Evolutionary conservation across 2,113 vertebrate species (phyloP).

Genomic region (Myrmecophaga tridactyla): DNA sequence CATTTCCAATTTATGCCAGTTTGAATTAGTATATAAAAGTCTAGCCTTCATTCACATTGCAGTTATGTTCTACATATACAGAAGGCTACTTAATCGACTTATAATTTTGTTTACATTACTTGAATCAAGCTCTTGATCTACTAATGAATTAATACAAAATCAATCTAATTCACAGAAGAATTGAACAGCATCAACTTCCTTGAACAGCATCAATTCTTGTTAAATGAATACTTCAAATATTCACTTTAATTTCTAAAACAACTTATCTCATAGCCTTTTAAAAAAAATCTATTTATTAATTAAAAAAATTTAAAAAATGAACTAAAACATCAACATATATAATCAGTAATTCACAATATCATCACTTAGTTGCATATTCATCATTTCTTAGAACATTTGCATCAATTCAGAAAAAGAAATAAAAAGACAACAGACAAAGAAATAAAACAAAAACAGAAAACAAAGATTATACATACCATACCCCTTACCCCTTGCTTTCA

Average conservation of each 20-base stretch:
- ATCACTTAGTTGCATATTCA: no score
- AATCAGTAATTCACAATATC: no score
- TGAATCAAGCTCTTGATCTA: slow-evolving; percentile 2
- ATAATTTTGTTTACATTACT: slow-evolving; percentile 16
- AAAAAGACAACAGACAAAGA: no score
- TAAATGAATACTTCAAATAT: background rate
- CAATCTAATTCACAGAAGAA: slow-evolving; percentile 34
- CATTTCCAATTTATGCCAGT: slow-evolving; percentile 5
- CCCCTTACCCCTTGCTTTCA: no score
- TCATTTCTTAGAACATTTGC: no score
- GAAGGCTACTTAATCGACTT: background rate
- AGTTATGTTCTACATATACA: background rate
- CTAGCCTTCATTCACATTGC: background rate
- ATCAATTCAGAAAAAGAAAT: no score
- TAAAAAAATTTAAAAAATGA: no score
- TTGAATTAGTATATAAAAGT: slow-evolving; percentile 26
- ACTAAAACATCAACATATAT: no score
- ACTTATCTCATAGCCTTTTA: slow-evolving; percentile 2
- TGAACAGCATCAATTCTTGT: background rate
- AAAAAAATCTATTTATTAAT: no score
- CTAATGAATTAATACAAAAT: slow-evolving; percentile 49
- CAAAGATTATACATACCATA: no score
- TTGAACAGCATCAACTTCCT: no score
- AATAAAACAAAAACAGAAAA: no score
- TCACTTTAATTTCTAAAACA: slow-evolving; percentile 23